phyloP scores from a whole-genome alignment of 2,797 vertebrate genomes.

The Cossypha heuglini region DNA sequence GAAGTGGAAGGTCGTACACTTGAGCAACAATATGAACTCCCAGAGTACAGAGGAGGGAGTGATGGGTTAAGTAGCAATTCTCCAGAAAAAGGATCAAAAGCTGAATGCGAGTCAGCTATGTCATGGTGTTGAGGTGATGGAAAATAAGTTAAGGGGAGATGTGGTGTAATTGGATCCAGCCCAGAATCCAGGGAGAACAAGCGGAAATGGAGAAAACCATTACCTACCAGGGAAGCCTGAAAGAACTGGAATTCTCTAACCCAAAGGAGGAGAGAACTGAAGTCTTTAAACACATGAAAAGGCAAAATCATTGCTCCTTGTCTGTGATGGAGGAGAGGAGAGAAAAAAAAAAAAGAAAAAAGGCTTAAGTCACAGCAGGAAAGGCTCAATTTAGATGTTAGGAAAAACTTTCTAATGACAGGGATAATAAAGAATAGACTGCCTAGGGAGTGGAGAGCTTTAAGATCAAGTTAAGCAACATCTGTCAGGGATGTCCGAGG shows the following conservation, averaged over 20 bases:
- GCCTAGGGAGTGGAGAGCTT: conserved; percentile 48
- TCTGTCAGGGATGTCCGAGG: conserved; percentile 33
- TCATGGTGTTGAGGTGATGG: conserved; percentile 39
- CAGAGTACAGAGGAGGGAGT: neutral
- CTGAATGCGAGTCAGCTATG: neutral
- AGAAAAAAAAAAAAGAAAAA: neutral
- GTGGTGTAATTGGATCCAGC: conserved; percentile 52
- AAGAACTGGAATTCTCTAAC: neutral
- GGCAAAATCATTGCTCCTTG: conserved; percentile 4
- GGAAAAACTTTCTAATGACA: conserved; percentile 63
- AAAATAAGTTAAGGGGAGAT: conserved; percentile 10
- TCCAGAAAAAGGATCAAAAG: conserved; percentile 50
- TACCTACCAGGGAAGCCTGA: neutral
- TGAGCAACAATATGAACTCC: neutral
- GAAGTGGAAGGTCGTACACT: neutral
- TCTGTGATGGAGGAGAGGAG: neutral
- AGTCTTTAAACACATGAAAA: conserved; percentile 40
- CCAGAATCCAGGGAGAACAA: neutral
- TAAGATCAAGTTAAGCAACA: conserved; percentile 62
- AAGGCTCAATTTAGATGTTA: conserved; percentile 63
- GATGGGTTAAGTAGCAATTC: neutral
- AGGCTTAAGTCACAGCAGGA: conserved; percentile 62
- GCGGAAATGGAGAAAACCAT: neutral
- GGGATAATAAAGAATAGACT: conserved; percentile 60
- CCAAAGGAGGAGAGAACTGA: conserved; percentile 15